Conservation (phyloP, 2,888 invertebrate genomes). For the Apamea epomidion region DNA sequence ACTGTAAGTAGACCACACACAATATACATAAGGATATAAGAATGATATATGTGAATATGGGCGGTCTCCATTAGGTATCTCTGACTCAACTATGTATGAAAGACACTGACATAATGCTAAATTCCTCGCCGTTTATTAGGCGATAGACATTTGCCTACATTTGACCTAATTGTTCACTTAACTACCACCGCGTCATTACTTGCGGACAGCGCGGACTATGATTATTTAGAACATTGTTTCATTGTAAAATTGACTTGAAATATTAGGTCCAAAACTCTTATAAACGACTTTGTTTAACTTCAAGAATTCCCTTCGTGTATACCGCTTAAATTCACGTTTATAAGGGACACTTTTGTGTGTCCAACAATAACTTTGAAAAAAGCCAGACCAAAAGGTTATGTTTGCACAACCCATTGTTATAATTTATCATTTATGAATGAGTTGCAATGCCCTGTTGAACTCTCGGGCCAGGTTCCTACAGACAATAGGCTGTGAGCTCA, state of each 20-base stretch:
- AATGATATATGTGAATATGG: slow-evolving; percentile 13
- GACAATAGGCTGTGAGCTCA: slow-evolving; percentile 64
- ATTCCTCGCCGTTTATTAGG: slow-evolving; percentile 60
- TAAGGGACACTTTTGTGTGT: slow-evolving; percentile 7
- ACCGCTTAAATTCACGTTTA: not conserved
- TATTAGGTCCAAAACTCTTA: slow-evolving; percentile 18
- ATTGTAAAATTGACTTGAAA: slow-evolving; percentile 55
- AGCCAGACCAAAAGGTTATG: slow-evolving; percentile 26
- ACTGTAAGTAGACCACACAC: not conserved
- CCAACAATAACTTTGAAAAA: slow-evolving; percentile 35
- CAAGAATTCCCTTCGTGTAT: not conserved
- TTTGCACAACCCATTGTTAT: slow-evolving; percentile 66
- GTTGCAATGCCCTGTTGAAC: slow-evolving; percentile 63
- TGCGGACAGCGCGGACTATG: slow-evolving; percentile 62
- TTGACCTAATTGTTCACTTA: slow-evolving; percentile 69
- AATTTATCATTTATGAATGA: slow-evolving; percentile 61
- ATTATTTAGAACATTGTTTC: slow-evolving; percentile 58
- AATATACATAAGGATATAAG: not conserved
- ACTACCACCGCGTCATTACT: slow-evolving; percentile 67
- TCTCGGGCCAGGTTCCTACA: slow-evolving; percentile 53
- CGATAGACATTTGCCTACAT: slow-evolving; percentile 64
- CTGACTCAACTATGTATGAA: slow-evolving; percentile 37
- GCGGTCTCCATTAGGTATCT: slow-evolving; percentile 41
- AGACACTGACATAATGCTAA: slow-evolving; percentile 46
- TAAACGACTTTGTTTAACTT: slow-evolving; percentile 9